A percentile compares a stretch with the other conserved stretches of the same genome.
These are phyloP conservation scores for Clitarchus hookeri DNA, from an alignment of 2,888 invertebrate genomes.

Conservation along the genomic window DNA sequence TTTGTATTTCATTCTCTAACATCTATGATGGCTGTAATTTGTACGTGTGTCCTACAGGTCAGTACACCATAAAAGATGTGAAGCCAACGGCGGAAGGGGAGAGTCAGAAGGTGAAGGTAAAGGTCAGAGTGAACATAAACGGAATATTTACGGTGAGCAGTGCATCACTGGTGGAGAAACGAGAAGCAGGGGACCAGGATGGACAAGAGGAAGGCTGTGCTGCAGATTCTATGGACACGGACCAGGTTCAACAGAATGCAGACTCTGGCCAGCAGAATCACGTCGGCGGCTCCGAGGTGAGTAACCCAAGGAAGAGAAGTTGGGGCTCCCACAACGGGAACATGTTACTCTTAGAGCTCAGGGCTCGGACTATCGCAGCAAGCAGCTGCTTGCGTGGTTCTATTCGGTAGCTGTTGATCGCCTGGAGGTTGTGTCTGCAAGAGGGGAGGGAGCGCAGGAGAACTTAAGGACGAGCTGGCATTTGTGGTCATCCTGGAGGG, in stretches of 20 bases:
- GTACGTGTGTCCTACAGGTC: conserved; percentile 57
- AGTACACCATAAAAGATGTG: conserved; percentile 79
- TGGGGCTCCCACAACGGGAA: conserved; percentile 63
- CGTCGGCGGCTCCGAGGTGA: conserved; percentile 53
- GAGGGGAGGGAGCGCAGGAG: neutral
- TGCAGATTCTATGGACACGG: conserved; percentile 58
- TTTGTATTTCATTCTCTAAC: too few relatives aligned
- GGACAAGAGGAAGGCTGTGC: conserved; percentile 48
- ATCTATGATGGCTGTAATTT: conserved; percentile 27
- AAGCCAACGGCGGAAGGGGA: conserved; percentile 87
- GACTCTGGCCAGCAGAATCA: conserved; percentile 56
- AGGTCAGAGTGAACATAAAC: conserved; percentile 91
- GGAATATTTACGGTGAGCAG: conserved; percentile 88
- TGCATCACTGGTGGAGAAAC: conserved; percentile 82
- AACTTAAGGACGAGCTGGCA: neutral
- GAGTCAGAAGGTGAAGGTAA: conserved; percentile 94
- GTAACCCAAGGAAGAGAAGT: conserved; percentile 52
- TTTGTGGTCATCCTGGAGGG: conserved; percentile 50
- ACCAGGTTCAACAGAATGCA: conserved; percentile 49
- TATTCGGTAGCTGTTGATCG: conserved; percentile 65
- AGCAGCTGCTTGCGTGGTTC: conserved; percentile 68
- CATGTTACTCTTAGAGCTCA: conserved; percentile 58
- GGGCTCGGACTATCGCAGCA: conserved; percentile 15
- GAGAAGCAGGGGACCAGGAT: conserved; percentile 57
- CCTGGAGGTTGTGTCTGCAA: neutral